Evolutionary conservation across 1,140 invertebrate genomes (phyloP).

Genomic region (Xylocopa sonorina): DNA sequence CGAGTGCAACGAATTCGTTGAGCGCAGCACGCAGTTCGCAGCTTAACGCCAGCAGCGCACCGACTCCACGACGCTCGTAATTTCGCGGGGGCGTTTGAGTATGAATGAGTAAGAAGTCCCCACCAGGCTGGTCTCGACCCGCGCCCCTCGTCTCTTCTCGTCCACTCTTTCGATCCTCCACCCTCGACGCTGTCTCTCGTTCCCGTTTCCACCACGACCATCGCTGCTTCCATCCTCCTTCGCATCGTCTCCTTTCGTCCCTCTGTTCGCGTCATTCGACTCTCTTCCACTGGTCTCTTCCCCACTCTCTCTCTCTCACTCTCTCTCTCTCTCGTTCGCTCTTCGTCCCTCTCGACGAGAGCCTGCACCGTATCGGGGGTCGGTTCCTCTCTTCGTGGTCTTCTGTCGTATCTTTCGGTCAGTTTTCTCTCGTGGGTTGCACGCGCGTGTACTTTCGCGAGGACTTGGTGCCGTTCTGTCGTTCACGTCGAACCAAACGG

Average conservation of each 20-base stretch:
- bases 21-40: conserved; percentile 46
- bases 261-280: conserved; percentile 51
- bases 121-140: conserved; percentile 57
- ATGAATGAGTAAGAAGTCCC: conserved; percentile 78
- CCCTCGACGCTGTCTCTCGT: conserved; percentile 56
- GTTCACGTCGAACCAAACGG: conserved; percentile 21
- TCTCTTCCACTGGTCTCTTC: conserved; percentile 30
- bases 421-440: conserved; percentile 70
- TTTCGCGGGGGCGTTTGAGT: conserved; percentile 74
- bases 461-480: conserved; percentile 42
- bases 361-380: conserved; percentile 66
- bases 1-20: conserved; percentile 45
- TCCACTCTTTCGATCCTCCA: conserved; percentile 56
- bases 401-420: conserved; percentile 75
- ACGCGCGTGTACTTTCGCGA: conserved; percentile 61
- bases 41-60: conserved; percentile 31
- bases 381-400: conserved; percentile 67
- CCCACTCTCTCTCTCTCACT: conserved; percentile 11
- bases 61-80: conserved; percentile 54
- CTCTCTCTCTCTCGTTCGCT: conserved; percentile 8
- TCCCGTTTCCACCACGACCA: neutral
- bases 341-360: conserved; percentile 58
- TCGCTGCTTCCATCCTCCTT: conserved; percentile 35
- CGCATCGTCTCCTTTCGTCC: conserved; percentile 32
- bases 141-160: conserved; percentile 37